These are phyloP conservation scores for Chrysolophus pictus DNA, from an alignment of 2,797 vertebrate genomes.

Conservation along the genomic window DNA sequence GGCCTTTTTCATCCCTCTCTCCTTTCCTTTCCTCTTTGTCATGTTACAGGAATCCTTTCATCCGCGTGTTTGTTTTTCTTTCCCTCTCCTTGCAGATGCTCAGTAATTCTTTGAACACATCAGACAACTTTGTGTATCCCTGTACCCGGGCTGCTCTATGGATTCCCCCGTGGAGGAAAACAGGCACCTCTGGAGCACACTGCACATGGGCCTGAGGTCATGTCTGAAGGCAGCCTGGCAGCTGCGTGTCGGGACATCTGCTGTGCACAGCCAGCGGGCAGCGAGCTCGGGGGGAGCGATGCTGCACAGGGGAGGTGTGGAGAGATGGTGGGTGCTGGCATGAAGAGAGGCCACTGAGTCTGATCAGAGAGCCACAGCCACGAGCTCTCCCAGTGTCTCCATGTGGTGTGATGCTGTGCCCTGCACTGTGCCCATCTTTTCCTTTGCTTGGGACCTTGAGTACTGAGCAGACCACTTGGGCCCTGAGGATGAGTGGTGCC, in stretches of 20 bases:
- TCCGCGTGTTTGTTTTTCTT: constrained; percentile 65
- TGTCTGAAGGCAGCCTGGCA: constrained; percentile 56
- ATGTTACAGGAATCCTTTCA: constrained; percentile 71
- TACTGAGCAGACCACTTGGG: rapidly evolving
- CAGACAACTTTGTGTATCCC: constrained; percentile 43
- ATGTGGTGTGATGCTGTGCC: rapidly evolving
- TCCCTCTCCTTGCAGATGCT: constrained; percentile 64
- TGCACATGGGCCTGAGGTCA: constrained; percentile 52
- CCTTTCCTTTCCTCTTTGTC: constrained; percentile 60
- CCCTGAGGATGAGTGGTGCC: background rate
- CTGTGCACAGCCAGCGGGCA: background rate
- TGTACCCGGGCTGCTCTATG: background rate
- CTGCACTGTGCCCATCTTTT: background rate
- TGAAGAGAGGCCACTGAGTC: background rate
- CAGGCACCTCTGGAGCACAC: constrained; percentile 46
- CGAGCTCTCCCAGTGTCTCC: background rate
- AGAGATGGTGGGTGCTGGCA: background rate
- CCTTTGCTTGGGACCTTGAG: background rate
- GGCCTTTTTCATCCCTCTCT: constrained; percentile 66
- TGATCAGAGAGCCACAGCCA: rapidly evolving
- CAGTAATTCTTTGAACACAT: constrained; percentile 60
- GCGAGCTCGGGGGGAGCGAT: rapidly evolving
- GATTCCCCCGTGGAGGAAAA: constrained; percentile 16
- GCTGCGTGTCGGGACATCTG: background rate
- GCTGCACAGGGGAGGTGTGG: background rate